Conservation (phyloP, 2,888 invertebrate genomes). For the Desoria tigrina region DNA sequence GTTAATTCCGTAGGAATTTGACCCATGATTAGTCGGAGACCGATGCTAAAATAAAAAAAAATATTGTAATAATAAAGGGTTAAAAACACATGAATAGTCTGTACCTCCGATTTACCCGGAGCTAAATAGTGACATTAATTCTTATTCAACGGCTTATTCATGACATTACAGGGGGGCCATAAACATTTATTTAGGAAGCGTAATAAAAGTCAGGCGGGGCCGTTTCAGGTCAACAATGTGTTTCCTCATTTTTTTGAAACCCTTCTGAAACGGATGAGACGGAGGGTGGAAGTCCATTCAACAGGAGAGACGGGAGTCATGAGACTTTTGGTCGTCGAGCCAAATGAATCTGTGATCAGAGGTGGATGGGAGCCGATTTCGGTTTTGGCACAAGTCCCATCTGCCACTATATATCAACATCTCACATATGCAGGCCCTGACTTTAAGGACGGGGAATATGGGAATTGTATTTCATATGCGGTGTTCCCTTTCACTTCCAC, state of each 20-base stretch:
- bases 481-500: conserved; percentile 2
- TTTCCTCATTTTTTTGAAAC: too few relatives aligned
- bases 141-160: too few relatives aligned
- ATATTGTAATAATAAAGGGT: neutral
- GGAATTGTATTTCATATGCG: neutral
- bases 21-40: conserved; percentile 53
- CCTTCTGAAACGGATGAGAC: neutral
- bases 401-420: neutral
- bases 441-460: too few relatives aligned
- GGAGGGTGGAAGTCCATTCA: neutral
- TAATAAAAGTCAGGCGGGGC: too few relatives aligned
- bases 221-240: too few relatives aligned
- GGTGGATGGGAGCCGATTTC: conserved; percentile 15
- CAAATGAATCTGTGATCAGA: conserved; percentile 12
- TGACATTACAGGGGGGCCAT: too few relatives aligned
- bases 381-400: conserved; percentile 29
- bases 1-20: conserved; percentile 53
- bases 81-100: too few relatives aligned
- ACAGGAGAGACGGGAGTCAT: neutral
- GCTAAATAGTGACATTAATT: too few relatives aligned
- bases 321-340: neutral
- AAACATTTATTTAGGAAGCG: too few relatives aligned
- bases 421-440: too few relatives aligned
- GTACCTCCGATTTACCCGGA: too few relatives aligned
- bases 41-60: conserved; percentile 45